phyloP scores from a whole-genome alignment of 2,888 invertebrate genomes.

The Caenorhabditis panamensis region DNA sequence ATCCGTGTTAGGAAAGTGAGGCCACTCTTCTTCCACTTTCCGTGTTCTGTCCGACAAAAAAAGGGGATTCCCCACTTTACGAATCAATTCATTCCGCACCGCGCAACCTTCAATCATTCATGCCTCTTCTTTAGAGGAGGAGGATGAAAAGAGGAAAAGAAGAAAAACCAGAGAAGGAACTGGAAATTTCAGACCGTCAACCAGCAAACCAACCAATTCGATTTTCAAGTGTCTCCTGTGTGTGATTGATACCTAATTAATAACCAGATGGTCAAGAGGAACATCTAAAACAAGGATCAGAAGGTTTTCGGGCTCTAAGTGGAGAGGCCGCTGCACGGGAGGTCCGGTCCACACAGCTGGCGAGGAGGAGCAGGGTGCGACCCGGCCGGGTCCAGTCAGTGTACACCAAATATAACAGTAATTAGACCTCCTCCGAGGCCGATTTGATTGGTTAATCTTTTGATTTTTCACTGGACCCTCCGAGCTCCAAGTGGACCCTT shows the following conservation, averaged over 20 bases:
- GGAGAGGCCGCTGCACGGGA: not conserved
- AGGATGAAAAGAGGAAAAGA: too few relatives aligned
- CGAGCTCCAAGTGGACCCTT: not conserved
- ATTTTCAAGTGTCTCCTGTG: not conserved
- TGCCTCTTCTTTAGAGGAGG: not conserved
- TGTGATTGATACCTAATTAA: not conserved
- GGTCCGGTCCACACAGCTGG: conserved; percentile 14
- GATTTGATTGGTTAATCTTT: conserved; percentile 29
- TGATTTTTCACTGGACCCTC: conserved; percentile 7
- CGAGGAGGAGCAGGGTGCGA: conserved; percentile 14
- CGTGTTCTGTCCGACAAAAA: conserved; percentile 3
- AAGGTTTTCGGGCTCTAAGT: conserved; percentile 12
- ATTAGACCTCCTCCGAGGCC: conserved; percentile 24
- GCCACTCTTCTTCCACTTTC: not conserved
- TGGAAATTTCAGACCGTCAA: not conserved
- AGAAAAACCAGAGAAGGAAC: not conserved
- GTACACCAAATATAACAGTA: conserved; percentile 39
- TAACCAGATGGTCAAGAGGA: not conserved
- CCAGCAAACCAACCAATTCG: too few relatives aligned
- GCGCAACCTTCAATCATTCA: conserved; percentile 5
- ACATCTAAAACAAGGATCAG: not conserved
- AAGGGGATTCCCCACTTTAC: conserved; percentile 11
- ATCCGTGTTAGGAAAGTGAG: not conserved
- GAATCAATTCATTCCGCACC: not conserved
- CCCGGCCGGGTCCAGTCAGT: not conserved